Evolutionary conservation across 1,140 invertebrate species (phyloP), one percentile per base, ranked within the genome.

Genomic region (Pogonus chalceus): DNA sequence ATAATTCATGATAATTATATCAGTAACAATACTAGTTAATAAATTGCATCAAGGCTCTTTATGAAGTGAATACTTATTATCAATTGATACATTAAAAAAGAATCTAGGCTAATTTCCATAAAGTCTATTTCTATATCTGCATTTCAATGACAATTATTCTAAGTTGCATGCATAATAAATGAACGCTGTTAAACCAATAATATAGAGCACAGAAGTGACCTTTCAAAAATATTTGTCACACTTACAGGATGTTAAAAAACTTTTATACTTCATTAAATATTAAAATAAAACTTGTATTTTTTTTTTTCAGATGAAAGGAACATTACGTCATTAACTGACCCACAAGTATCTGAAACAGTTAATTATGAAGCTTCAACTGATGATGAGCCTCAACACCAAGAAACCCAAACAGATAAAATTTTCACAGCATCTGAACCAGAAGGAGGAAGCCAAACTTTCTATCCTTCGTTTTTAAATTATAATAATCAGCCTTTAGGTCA

Each of bases 401-500:
- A 49, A 16, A 26, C 22, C 35, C 22, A 43, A 43, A 43, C 37
- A 16, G 37, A 43, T 10, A 43, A 43, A 18, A 18, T 43, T 4
- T 43, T 43, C 37, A 54, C 55, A 53, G 35, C 43, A 54, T 49
- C 46, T 50, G 43, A n/a, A 46, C 23, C 52, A 58, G 31, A 10
- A 43, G 37, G 9, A 7, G 37, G 37, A 52, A 63, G 39, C 53
- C 60, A 52, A 57, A 55, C 48, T 4, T 69, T 68, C 53, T 63
- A 61, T 39, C 62, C 65, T 23, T 63, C 66, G 7, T 68, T 62
- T 43, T 56, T 58, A 2, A 57, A 60, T 1, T 69, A 58, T 48
- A 39, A 64, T 22, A 63, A 61, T 50, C 68, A 55, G 46, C 65
- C 68, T 0, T 56, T 66, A 51, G 67, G 67, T 16, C 68, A 69